Conservation (phyloP, 2,113 vertebrate species). For the Solea solea region DNA sequence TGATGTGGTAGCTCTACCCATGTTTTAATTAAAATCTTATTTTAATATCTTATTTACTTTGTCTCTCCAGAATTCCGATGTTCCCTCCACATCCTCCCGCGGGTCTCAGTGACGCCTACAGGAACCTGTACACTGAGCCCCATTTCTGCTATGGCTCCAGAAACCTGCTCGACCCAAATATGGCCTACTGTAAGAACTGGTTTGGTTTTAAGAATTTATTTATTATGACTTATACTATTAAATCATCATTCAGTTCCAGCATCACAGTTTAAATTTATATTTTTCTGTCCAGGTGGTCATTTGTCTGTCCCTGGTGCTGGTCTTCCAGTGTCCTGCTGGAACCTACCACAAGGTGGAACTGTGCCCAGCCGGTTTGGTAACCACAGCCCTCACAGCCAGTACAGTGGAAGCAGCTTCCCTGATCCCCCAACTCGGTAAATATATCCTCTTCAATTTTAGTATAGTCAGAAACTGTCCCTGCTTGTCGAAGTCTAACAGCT, state of each 20-base stretch:
- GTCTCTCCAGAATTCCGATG: conserved; percentile 60
- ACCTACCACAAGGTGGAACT: conserved; percentile 57
- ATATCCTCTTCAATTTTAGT: neutral
- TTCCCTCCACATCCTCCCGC: conserved; percentile 80
- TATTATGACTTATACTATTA: neutral
- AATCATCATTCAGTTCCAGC: neutral
- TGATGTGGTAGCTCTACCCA: no score
- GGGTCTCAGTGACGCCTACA: conserved; percentile 75
- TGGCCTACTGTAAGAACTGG: conserved; percentile 85
- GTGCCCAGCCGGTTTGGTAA: conserved; percentile 34
- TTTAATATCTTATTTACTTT: neutral
- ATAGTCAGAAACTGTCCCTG: neutral
- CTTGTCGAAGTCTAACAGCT: no score
- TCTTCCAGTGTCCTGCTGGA: conserved; percentile 70
- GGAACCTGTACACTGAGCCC: conserved; percentile 83
- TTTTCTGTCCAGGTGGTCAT: conserved; percentile 65
- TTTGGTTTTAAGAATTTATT: neutral
- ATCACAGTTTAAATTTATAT: neutral
- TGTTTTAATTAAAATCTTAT: no score
- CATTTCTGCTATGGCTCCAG: conserved; percentile 85
- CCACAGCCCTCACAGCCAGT: conserved; percentile 60
- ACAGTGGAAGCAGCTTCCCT: conserved; percentile 52
- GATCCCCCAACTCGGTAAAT: conserved; percentile 76
- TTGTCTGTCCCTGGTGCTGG: conserved; percentile 67
- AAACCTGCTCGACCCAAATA: conserved; percentile 85